Base-by-base conservation (phyloP, 2,797 vertebrate genomes). In the Siniperca scherzeri region DNA sequence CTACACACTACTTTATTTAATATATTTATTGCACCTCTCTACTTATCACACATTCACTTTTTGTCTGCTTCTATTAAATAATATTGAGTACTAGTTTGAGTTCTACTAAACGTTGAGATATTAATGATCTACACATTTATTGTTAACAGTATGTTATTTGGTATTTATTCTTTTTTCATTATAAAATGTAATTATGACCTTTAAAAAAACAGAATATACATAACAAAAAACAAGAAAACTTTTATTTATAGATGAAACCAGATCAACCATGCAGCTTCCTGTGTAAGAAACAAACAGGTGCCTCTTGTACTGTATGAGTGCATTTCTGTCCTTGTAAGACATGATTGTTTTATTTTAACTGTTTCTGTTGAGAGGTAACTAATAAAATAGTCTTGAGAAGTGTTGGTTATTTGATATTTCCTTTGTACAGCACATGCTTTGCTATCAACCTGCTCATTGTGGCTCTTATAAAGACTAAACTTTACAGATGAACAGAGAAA, bases 91-190 rank as follows among this genome's bases (percentile, higher is more conserved):
- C 7, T 70, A 69, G 80, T 85, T 88, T 78, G 40, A 76, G 50
- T 75, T 78, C 14, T 67, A 60, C 65, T 72, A 59, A 74, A 77
- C 3, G 16, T 59, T 64, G 40, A 84, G 5, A 74, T 78, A 33
- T 27, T 62, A 55, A 66, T 78, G 17, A 79, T 27, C 2, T 52
- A 52, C 36, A 66, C 89, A 88, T 91, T 87, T 89, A 88, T 89
- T 83, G 56, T 87, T 75, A 66, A 77, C 50, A 73, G 75, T 3
- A 16, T 73, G 40, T 83, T 74, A 66, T 68, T 83, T 78, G 46
- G 25, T 91, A 87, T 92, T 89, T 89, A 86, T 92, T 85, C 30
- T 81, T 87, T 82, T 40, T 60, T 22, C 27, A 5, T 57, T 22
- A 59, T 36, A 30, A 59, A 80, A 66, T 77, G 52, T 82, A 42